Percentiles rank a stretch among this genome's conserved stretches.
Conservation (phyloP, 2,797 vertebrate species). For the Orestias chungarensis region DNA sequence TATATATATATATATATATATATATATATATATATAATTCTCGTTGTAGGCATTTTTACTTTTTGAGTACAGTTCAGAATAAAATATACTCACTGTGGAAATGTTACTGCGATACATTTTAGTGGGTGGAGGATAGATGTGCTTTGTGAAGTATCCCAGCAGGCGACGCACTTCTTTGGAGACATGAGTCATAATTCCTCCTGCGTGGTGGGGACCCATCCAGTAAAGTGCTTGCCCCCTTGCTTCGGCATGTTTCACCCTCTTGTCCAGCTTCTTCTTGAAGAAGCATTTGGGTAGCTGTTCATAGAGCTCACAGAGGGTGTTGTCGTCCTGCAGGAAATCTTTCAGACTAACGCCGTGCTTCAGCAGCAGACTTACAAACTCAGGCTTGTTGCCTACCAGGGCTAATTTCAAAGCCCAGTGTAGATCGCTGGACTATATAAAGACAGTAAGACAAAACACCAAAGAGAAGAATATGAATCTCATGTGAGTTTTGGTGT, state of each 20-base stretch:
- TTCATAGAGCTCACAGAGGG: conserved; percentile 84
- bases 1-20: too few relatives aligned
- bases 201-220: background rate
- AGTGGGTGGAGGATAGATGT: conserved; percentile 76
- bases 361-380: conserved; percentile 92
- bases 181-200: conserved; percentile 76
- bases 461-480: background rate
- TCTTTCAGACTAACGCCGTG: conserved; percentile 87
- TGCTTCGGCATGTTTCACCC: conserved; percentile 70
- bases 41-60: too few relatives aligned
- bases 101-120: conserved; percentile 47
- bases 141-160: conserved; percentile 87
- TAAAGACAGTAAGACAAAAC: background rate
- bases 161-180: conserved; percentile 87
- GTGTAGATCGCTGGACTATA: conserved; percentile 89
- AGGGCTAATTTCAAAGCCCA: conserved; percentile 89
- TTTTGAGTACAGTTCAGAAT: background rate
- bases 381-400: conserved; percentile 88
- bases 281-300: conserved; percentile 86
- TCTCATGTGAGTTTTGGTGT: background rate
- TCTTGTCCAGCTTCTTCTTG: conserved; percentile 84
- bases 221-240: conserved; percentile 7
- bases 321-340: conserved; percentile 81
- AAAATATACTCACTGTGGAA: conserved; percentile 62
- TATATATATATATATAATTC: conserved; percentile 49